Base-by-base conservation (phyloP, 2,888 invertebrate genomes). In the Psylliodes chrysocephalus region DNA sequence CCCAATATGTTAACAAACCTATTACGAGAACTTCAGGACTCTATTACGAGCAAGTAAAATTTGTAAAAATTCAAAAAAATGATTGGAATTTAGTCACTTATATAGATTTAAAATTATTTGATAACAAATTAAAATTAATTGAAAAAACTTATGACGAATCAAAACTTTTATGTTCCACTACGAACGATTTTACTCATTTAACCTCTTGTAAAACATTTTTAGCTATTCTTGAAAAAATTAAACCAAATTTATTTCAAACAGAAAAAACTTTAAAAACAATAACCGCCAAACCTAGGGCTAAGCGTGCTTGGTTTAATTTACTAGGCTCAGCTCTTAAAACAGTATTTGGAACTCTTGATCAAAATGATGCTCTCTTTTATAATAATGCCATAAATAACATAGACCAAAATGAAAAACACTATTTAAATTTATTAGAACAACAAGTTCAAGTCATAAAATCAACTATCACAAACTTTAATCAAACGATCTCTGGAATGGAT, bases 361-460 rank as follows among this genome's bases (percentile, higher is more conserved):
- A 62, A 62, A 46, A 66, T 19, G 68, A 71, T 49, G 71, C 63
- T 17, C 42, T 60, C 28, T 68, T 52, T 60, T 68, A 68, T 53
- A 63, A 56, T 22, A 28, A 66, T 3, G 60, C 55, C 7, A 63
- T 67, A 15, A 63, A 67, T 51, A 61, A 64, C 2, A 28, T 64
- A 25, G 30, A 49, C 1, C n/a, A n/a, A n/a, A n/a, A n/a, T n/a
- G n/a, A n/a, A n/a, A n/a, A n/a, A n/a, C n/a, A n/a, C n/a, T n/a
- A 8, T 44, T 22, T 53, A 62, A 12, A 61, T 17, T 38, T 70
- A 25, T 28, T 68, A 8, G 47, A 62, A 56, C 7, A 63, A 14
- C 68, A 68, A 66, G 42, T 66, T 22, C 66, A 68, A 54, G 60
- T 68, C 14, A 60, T 66, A 40, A 25, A 60, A 40, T 61, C 51